phyloP scores from a whole-genome alignment of 1,140 invertebrate genomes.

The Drosophila prosaltans region DNA sequence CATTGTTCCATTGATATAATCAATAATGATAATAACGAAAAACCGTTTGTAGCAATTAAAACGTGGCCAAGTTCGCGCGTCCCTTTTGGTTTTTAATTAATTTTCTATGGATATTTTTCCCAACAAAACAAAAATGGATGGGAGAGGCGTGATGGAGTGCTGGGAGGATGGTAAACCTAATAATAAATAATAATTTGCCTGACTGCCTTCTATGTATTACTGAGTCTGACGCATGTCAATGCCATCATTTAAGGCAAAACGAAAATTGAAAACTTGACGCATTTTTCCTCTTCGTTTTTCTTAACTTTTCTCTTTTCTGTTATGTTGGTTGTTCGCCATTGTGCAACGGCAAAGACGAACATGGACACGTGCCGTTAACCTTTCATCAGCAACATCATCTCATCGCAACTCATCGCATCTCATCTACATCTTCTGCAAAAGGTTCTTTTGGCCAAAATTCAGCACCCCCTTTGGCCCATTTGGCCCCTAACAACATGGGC shows the following conservation, averaged over 20 bases:
- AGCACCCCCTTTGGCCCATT: slow-evolving; percentile 18
- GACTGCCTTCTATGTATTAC: neutral
- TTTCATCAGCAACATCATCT: slow-evolving; percentile 63
- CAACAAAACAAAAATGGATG: neutral
- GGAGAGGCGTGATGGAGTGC: too few species aligned
- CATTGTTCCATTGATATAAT: neutral
- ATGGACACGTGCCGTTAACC: slow-evolving; percentile 73
- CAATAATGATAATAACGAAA: slow-evolving; percentile 1
- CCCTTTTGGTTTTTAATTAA: slow-evolving; percentile 3
- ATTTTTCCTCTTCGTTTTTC: slow-evolving; percentile 21
- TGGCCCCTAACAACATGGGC: slow-evolving; percentile 31
- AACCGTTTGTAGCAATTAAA: neutral
- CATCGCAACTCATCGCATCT: slow-evolving; percentile 11
- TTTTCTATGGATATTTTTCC: slow-evolving; percentile 5
- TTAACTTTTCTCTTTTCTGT: slow-evolving; percentile 17
- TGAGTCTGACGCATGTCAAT: slow-evolving; percentile 20
- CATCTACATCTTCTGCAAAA: slow-evolving; percentile 25
- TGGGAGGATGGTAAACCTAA: slow-evolving; percentile 1
- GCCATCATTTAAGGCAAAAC: slow-evolving; percentile 28
- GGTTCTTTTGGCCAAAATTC: slow-evolving; percentile 23
- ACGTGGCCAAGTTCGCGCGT: neutral
- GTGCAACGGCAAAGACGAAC: slow-evolving; percentile 40
- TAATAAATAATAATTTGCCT: slow-evolving; percentile 17
- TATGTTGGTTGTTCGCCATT: slow-evolving; percentile 22
- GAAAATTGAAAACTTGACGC: slow-evolving; percentile 38